Conservation (phyloP, 2,888 invertebrate species). For the Arrhopalites spinosus region DNA sequence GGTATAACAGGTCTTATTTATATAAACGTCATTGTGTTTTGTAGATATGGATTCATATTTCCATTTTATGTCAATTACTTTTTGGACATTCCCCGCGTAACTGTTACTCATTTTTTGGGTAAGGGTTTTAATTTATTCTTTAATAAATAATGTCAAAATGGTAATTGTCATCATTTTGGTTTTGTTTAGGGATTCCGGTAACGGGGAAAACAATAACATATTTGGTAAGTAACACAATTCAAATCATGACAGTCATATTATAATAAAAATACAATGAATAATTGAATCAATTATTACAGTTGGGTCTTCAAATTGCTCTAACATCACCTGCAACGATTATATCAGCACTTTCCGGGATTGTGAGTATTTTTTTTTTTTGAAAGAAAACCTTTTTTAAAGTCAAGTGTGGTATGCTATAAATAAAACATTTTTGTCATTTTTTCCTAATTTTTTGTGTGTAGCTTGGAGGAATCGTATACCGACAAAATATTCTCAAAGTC, state of each 20-base stretch:
- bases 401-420: background rate
- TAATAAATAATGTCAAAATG: too few species aligned
- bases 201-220: slow-evolving; percentile 64
- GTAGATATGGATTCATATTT: slow-evolving; percentile 61
- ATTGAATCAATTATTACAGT: too few species aligned
- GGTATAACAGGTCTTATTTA: too few species aligned
- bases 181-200: slow-evolving; percentile 63
- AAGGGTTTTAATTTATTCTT: too few species aligned
- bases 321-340: slow-evolving; percentile 60
- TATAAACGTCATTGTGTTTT: background rate
- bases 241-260: background rate
- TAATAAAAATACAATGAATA: background rate
- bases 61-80: slow-evolving; percentile 64
- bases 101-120: slow-evolving; percentile 55
- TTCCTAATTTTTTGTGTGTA: slow-evolving; percentile 43
- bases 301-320: slow-evolving; percentile 62
- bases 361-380: too few species aligned
- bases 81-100: slow-evolving; percentile 61
- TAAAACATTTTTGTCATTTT: background rate
- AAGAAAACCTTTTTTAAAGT: background rate
- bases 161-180: too few species aligned
- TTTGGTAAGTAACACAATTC: background rate
- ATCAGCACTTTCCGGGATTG: slow-evolving; percentile 61
- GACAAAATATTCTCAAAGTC: slow-evolving; percentile 60
- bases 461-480: slow-evolving; percentile 58